Evolutionary conservation across 1,140 invertebrate species (phyloP).

Genomic region (Metaphire vulgaris): DNA sequence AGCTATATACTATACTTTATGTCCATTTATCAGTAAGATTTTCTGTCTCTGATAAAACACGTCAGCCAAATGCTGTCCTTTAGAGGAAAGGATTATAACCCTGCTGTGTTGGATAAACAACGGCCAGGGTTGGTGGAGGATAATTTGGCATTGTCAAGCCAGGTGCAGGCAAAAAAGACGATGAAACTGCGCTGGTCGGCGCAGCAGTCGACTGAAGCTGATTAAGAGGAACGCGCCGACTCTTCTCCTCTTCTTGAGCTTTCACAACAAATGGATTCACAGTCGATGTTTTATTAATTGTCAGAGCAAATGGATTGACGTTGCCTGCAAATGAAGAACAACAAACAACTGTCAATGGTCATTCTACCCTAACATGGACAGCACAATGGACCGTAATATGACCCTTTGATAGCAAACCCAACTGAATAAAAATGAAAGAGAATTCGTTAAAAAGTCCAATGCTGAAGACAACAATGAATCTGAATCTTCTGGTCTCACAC

Average conservation of each 20-base stretch:
- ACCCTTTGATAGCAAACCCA: background rate
- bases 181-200: background rate
- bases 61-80: no score
- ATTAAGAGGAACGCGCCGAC: constrained; percentile 12
- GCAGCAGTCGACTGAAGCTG: constrained; percentile 5
- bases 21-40: no score
- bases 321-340: background rate
- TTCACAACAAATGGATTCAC: constrained; percentile 17
- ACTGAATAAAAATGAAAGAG: background rate
- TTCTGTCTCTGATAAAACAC: no score
- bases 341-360: no score
- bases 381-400: background rate
- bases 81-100: constrained; percentile 18
- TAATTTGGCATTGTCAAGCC: background rate
- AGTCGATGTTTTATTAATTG: background rate
- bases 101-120: constrained; percentile 9
- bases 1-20: no score
- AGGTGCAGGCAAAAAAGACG: background rate
- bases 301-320: constrained; percentile 12
- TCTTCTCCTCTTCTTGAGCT: constrained; percentile 19
- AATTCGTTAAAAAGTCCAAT: background rate
- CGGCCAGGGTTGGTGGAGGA: constrained; percentile 5
- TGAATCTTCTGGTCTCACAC: no score
- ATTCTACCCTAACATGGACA: no score
- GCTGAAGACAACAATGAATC: no score